Evolutionary conservation across 1,140 invertebrate species (phyloP).

Genomic region (Cyphomyrmex costatus): DNA sequence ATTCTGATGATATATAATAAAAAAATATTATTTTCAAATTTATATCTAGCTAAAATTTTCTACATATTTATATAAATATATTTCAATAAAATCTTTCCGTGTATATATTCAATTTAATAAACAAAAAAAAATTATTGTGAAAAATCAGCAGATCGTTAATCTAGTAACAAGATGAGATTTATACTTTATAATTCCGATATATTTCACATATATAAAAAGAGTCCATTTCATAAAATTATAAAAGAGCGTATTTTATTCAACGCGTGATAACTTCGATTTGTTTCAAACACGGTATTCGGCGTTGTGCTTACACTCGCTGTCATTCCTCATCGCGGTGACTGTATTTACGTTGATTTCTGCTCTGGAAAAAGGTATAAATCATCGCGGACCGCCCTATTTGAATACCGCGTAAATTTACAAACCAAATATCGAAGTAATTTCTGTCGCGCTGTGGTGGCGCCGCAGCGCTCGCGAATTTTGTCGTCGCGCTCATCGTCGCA

Average conservation of each 20-base stretch:
- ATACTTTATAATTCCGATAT: not conserved
- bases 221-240: conserved; percentile 4
- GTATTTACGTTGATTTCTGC: conserved; percentile 61
- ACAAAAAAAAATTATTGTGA: not conserved
- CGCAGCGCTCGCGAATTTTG: conserved; percentile 16
- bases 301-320: conserved; percentile 11
- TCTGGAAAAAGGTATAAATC: conserved; percentile 57
- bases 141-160: not conserved
- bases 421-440: conserved; percentile 63
- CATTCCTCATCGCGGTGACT: conserved; percentile 28
- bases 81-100: too few relatives aligned
- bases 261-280: conserved; percentile 21
- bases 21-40: too few relatives aligned
- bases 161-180: not conserved
- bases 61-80: too few relatives aligned
- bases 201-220: not conserved
- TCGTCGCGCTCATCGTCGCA: not conserved
- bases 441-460: conserved; percentile 23
- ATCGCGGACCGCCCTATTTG: conserved; percentile 50
- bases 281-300: conserved; percentile 13
- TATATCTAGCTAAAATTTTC: too few relatives aligned
- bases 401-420: conserved; percentile 62
- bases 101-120: not conserved
- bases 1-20: too few relatives aligned
- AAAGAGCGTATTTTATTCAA: conserved; percentile 25